Evolutionary conservation across 2,113 vertebrate species (phyloP).

Genomic region (Tragulus kanchil): DNA sequence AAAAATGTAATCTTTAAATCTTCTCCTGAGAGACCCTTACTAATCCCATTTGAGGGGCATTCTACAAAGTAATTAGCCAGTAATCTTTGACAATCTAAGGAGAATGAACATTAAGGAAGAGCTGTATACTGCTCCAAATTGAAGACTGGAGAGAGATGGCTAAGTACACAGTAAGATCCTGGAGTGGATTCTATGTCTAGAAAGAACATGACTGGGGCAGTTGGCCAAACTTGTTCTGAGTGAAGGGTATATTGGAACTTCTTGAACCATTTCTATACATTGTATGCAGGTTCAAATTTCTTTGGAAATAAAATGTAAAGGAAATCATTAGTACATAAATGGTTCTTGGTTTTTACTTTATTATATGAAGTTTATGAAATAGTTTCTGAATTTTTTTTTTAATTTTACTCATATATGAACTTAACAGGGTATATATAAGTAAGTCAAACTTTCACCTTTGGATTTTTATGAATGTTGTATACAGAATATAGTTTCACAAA

Average conservation of each 20-base stretch:
- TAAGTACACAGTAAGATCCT: not conserved
- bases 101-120: not conserved
- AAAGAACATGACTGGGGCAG: not conserved
- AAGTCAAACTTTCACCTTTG: not conserved
- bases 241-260: not conserved
- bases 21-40: not conserved
- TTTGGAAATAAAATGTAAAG: not conserved
- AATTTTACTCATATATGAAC: not conserved
- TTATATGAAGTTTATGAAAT: not conserved
- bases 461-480: not conserved
- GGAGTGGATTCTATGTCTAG: not conserved
- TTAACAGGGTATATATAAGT: not conserved
- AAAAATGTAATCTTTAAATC: not conserved
- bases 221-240: not conserved
- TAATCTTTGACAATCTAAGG: not conserved
- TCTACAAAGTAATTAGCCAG: not conserved
- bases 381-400: slow-evolving; percentile 26
- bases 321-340: not conserved
- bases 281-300: not conserved
- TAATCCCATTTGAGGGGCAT: not conserved
- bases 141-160: not conserved
- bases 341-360: not conserved
- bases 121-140: not conserved
- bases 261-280: not conserved
- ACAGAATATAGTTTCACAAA: not conserved